Percentiles rank a stretch among this genome's conserved stretches.
Conservation (phyloP, 2,888 invertebrate genomes). For the Andricus curvator region DNA sequence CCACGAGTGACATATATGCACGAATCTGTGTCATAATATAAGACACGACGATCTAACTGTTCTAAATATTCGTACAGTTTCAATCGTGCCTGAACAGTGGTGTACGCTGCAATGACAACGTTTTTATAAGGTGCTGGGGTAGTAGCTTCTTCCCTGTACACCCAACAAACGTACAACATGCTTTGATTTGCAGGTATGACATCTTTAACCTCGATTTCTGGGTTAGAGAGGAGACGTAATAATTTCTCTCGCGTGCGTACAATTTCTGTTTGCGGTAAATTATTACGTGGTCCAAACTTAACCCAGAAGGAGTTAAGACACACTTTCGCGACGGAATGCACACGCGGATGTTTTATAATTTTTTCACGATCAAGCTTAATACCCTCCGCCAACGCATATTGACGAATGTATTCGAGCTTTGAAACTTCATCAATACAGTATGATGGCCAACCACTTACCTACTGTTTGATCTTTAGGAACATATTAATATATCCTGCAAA, state of each 20-base stretch:
- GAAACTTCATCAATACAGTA: constrained; percentile 19
- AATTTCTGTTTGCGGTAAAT: too few relatives aligned
- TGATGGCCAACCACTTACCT: too few relatives aligned
- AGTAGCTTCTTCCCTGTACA: not conserved
- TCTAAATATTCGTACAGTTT: constrained; percentile 68
- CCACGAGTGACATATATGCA: constrained; percentile 18
- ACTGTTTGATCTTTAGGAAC: too few relatives aligned
- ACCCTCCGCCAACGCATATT: constrained; percentile 5
- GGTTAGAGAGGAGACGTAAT: too few relatives aligned
- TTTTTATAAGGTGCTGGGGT: not conserved
- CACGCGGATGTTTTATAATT: constrained; percentile 44
- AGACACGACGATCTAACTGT: constrained; percentile 54
- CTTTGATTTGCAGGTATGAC: constrained; percentile 26
- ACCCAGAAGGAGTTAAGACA: constrained; percentile 47
- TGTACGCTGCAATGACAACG: constrained; percentile 44
- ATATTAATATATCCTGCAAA: too few relatives aligned
- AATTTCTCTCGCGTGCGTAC: too few relatives aligned
- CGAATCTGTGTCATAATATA: constrained; percentile 47
- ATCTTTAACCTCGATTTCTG: too few relatives aligned
- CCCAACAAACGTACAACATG: constrained; percentile 36
- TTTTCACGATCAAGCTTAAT: constrained; percentile 35
- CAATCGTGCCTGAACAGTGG: constrained; percentile 42
- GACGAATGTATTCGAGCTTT: constrained; percentile 40
- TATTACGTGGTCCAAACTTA: constrained; percentile 43
- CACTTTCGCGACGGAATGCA: constrained; percentile 41